These are phyloP conservation scores for Lysandra coridon DNA, from an alignment of 2,888 invertebrate species.

Conservation along the genomic window DNA sequence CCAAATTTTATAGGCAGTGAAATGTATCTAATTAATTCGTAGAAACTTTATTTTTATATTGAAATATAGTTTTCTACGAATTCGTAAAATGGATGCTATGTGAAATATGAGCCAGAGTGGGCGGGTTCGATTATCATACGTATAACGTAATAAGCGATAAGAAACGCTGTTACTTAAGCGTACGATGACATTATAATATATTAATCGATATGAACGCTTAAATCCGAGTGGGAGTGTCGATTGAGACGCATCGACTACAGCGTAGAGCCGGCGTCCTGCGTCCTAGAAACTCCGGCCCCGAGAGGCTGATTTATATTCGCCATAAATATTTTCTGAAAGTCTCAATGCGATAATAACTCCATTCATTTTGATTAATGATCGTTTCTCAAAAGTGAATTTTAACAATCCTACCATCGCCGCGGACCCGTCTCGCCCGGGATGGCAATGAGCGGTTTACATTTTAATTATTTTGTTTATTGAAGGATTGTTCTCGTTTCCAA, in stretches of 20 bases:
- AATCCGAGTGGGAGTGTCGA: constrained; percentile 33
- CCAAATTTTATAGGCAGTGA: not conserved
- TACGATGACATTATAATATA: constrained; percentile 2
- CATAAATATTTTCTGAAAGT: constrained; percentile 80
- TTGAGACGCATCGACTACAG: constrained; percentile 34
- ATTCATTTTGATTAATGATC: constrained; percentile 80
- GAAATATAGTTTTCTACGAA: not conserved
- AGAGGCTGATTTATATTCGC: constrained; percentile 75
- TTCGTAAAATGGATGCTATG: not conserved
- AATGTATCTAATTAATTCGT: not conserved
- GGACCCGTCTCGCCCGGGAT: constrained; percentile 59
- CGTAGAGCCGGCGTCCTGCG: constrained; percentile 50
- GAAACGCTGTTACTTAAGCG: not conserved
- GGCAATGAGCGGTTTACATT: constrained; percentile 61
- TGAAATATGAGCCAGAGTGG: constrained; percentile 17
- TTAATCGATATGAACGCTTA: constrained; percentile 23
- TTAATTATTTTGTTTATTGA: constrained; percentile 65
- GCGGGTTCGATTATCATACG: not conserved
- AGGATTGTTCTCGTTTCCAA: constrained; percentile 66
- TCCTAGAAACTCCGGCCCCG: constrained; percentile 78
- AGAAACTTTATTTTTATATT: not conserved
- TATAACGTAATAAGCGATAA: constrained; percentile 5
- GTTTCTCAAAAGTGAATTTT: constrained; percentile 78
- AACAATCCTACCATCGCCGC: constrained; percentile 51
- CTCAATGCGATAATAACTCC: constrained; percentile 79